Conservation (phyloP, 2,113 vertebrate species). For the Echinops telfairi region DNA sequence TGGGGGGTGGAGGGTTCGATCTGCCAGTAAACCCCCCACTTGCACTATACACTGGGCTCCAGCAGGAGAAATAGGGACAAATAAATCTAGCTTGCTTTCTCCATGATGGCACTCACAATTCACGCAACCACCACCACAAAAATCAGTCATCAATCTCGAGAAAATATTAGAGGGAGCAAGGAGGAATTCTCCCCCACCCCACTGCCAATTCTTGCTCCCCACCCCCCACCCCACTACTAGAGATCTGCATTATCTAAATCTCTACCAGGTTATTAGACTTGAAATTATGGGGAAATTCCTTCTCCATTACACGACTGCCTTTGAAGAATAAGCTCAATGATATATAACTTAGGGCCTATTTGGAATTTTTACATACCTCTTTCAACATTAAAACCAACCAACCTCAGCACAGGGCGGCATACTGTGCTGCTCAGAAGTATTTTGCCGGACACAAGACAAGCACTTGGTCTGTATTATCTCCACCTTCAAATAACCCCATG, state of each 20-base stretch:
- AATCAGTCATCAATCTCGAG: no score
- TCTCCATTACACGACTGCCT: not conserved
- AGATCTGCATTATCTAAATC: not conserved
- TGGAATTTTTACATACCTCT: not conserved
- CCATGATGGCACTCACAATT: not conserved
- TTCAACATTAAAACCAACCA: not conserved
- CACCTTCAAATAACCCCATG: not conserved
- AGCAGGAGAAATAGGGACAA: not conserved
- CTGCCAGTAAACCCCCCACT: not conserved
- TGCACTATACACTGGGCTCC: not conserved
- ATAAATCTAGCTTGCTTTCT: not conserved
- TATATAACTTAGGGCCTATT: not conserved
- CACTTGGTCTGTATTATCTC: no score
- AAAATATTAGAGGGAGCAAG: no score
- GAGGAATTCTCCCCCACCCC: no score
- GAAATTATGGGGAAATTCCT: not conserved
- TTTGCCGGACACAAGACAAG: not conserved
- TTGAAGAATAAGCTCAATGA: slow-evolving; percentile 20
- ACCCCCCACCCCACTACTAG: not conserved
- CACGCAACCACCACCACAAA: not conserved
- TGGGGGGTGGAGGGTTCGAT: not conserved
- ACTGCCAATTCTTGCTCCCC: not conserved
- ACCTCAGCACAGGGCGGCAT: not conserved
- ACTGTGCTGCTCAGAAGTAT: no score
- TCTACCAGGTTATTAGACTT: not conserved